Percentiles rank a stretch among this genome's conserved stretches.
Conservation (phyloP, 2,113 vertebrate species). For the Psilopsiagon aurifrons region DNA sequence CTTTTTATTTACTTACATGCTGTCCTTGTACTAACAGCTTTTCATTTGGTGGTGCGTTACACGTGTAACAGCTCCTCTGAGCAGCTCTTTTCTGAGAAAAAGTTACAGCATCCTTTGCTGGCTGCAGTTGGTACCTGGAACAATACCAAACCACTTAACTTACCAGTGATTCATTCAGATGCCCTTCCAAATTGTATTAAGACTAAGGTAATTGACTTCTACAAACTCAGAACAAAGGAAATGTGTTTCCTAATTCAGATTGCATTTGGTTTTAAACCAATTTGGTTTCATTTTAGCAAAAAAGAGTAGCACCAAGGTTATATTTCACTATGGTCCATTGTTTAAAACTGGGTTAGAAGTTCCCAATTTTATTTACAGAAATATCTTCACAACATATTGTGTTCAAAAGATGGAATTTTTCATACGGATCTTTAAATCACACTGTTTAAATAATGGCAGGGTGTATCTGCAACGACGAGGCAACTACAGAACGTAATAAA, state of each 20-base stretch:
- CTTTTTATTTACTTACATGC: background rate
- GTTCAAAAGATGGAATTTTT: background rate
- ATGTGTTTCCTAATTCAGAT: background rate
- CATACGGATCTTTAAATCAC: background rate
- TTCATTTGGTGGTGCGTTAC: background rate
- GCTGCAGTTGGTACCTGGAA: background rate
- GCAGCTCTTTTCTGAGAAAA: background rate
- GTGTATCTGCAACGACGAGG: background rate
- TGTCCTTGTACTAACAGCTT: background rate
- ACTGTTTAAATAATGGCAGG: background rate
- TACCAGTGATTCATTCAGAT: conserved; percentile 15
- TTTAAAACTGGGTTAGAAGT: background rate
- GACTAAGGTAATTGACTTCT: background rate
- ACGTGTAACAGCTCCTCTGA: background rate
- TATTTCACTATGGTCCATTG: background rate
- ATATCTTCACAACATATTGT: background rate
- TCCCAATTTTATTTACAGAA: background rate
- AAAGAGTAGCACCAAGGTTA: background rate
- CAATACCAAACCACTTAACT: background rate
- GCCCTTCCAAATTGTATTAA: conserved; percentile 21
- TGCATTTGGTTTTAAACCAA: background rate
- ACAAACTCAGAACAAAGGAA: conserved; percentile 20
- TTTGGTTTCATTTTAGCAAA: background rate
- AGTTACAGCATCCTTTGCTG: background rate
- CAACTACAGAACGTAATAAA: background rate